Conservation (phyloP, 2,797 vertebrate species). For the Gastrophryne carolinensis region DNA sequence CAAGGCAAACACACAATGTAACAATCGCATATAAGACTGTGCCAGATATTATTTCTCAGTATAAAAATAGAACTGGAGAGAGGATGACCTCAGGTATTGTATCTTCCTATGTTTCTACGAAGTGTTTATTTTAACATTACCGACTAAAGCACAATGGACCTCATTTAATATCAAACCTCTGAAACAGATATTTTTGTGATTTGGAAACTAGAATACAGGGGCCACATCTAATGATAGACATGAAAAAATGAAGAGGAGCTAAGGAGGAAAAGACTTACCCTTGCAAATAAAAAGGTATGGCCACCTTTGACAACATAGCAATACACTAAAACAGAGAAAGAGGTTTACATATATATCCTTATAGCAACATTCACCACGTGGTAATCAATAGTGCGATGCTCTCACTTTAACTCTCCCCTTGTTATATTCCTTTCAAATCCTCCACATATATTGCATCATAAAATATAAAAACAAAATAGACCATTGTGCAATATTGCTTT, state of each 20-base stretch:
- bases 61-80: background rate
- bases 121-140: background rate
- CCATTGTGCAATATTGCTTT: too few species aligned
- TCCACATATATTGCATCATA: too few species aligned
- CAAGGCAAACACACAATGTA: background rate
- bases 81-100: background rate
- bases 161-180: constrained; percentile 1
- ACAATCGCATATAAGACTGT: background rate
- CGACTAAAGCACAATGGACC: background rate
- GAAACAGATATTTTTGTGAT: background rate
- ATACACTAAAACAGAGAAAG: background rate
- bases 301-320: background rate
- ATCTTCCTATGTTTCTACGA: background rate
- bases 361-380: too few species aligned
- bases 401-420: too few species aligned
- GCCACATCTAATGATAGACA: background rate
- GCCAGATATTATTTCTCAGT: background rate
- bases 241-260: background rate
- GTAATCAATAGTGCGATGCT: too few species aligned
- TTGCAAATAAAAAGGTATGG: background rate
- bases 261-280: background rate
- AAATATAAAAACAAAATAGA: too few species aligned
- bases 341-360: too few species aligned
- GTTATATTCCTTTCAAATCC: too few species aligned
- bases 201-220: background rate